A percentile compares a stretch with the other conserved stretches of the same genome.
These are phyloP conservation scores for Vanessa tameamea DNA, from an alignment of 1,140 invertebrate species.

Conservation along the genomic window DNA sequence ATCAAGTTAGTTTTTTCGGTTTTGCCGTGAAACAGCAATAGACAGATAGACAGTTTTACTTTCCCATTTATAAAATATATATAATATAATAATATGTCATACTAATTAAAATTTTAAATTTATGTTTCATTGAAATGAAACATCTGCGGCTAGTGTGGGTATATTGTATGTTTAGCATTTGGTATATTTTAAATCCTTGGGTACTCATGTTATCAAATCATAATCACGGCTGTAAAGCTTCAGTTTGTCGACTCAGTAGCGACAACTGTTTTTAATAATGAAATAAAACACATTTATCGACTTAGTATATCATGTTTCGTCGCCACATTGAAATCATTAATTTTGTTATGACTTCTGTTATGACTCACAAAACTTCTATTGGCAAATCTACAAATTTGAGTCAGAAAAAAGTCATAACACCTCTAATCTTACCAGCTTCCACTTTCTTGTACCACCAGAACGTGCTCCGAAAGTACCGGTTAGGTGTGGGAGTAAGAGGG, in stretches of 20 bases:
- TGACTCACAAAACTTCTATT: constrained; percentile 8
- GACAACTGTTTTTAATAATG: neutral
- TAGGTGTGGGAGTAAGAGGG: constrained; percentile 45
- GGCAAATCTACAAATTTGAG: constrained; percentile 21
- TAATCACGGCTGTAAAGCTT: neutral
- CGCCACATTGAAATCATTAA: neutral
- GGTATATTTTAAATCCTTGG: too few species aligned
- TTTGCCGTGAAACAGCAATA: too few species aligned
- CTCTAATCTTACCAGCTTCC: constrained; percentile 35
- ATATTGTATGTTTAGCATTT: too few species aligned
- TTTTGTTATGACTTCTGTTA: neutral
- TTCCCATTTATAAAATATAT: too few species aligned
- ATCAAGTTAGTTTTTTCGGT: too few species aligned
- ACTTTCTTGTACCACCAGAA: constrained; percentile 34
- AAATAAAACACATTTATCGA: neutral
- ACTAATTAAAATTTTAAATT: too few species aligned
- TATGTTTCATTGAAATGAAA: too few species aligned
- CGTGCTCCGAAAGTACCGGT: constrained; percentile 49
- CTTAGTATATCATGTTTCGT: constrained; percentile 5
- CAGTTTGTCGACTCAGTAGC: neutral
- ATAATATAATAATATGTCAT: too few species aligned
- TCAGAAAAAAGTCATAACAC: constrained; percentile 26
- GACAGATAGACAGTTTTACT: too few species aligned
- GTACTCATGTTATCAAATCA: neutral
- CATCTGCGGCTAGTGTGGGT: too few species aligned